phyloP scores from a whole-genome alignment of 1,140 invertebrate genomes.

The Mercenaria mercenaria region DNA sequence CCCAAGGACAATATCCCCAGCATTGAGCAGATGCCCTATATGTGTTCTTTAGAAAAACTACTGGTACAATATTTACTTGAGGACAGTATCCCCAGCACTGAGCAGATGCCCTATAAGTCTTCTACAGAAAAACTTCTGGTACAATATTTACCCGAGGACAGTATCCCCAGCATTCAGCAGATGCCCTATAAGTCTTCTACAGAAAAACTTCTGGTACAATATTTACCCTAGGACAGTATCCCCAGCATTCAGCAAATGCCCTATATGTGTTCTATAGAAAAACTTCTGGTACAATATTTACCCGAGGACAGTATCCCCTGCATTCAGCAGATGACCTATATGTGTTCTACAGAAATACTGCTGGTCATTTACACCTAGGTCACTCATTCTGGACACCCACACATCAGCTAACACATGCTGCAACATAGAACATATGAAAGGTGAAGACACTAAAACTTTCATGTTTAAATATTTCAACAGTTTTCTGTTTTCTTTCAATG shows the following conservation, averaged over 20 bases:
- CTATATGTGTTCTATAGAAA: conserved; percentile 94
- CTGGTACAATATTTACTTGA: conserved; percentile 93
- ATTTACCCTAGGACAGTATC: conserved; percentile 96
- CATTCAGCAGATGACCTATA: conserved; percentile 96
- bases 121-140: conserved; percentile 86
- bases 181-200: conserved; percentile 97
- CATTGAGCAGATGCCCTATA: too few relatives aligned
- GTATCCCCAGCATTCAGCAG: conserved; percentile 97
- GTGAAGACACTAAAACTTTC: too few relatives aligned
- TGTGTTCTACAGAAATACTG: conserved; percentile 91
- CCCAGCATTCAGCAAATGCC: conserved; percentile 96
- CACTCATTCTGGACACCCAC: conserved; percentile 96
- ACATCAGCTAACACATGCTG: conserved; percentile 96
- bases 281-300: conserved; percentile 86
- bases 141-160: conserved; percentile 92
- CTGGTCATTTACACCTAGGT: conserved; percentile 91
- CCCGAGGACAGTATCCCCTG: conserved; percentile 97
- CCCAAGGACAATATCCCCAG: too few relatives aligned
- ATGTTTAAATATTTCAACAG: too few relatives aligned
- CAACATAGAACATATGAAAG: conserved; percentile 80
- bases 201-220: conserved; percentile 79
- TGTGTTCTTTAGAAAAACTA: too few relatives aligned
- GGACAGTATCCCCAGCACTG: conserved; percentile 95
- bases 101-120: conserved; percentile 98
- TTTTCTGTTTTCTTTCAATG: too few relatives aligned